Percentiles rank a stretch among this genome's conserved stretches.
Evolutionary conservation across 2,113 vertebrate species (phyloP).

Genomic region (Cathartes aura): DNA sequence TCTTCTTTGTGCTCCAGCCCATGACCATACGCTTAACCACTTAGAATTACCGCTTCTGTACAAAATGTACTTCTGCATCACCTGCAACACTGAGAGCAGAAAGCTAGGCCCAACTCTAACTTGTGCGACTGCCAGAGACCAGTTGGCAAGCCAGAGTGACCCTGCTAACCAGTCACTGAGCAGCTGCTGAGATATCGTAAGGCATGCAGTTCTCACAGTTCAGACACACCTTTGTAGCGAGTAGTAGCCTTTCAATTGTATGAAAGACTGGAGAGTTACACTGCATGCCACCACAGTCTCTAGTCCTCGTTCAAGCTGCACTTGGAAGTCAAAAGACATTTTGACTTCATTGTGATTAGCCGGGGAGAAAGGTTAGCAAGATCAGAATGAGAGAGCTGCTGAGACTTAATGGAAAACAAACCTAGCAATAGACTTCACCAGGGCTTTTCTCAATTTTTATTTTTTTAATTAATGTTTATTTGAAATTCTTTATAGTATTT

Average conservation of each 20-base stretch:
- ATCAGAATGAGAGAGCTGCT: not conserved
- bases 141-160: not conserved
- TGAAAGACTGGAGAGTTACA: not conserved
- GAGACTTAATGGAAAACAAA: not conserved
- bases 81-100: not conserved
- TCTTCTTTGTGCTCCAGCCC: not conserved
- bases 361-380: not conserved
- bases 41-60: not conserved
- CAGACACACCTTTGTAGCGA: not conserved
- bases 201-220: not conserved
- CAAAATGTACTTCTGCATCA: not conserved
- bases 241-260: not conserved
- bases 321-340: not conserved
- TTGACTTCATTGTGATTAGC: not conserved
- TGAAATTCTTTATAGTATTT: not conserved
- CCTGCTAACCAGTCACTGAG: not conserved
- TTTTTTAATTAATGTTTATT: not conserved
- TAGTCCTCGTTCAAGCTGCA: not conserved
- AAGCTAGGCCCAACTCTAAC: not conserved
- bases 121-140: rapidly evolving
- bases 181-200: not conserved
- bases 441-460: not conserved
- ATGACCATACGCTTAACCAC: rapidly evolving
- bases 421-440: not conserved
- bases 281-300: not conserved